phyloP scores from a whole-genome alignment of 2,797 vertebrate genomes.

The Macropodus opercularis region DNA sequence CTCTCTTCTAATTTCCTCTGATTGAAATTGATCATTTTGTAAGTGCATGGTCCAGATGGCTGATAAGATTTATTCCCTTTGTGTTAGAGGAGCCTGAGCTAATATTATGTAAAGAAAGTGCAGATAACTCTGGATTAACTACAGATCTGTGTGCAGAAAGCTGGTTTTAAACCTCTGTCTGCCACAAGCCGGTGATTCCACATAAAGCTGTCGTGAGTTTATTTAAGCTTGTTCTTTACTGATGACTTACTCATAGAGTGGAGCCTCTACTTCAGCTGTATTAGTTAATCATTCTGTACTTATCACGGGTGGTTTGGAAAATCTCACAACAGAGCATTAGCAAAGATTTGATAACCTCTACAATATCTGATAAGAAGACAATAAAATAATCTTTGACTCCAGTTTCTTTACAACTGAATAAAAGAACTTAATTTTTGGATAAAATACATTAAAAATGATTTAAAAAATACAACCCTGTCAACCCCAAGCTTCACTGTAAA shows the following conservation, averaged over 20 bases:
- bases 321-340: background rate
- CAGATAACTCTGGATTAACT: conserved; percentile 78
- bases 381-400: no score
- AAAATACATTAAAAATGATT: no score
- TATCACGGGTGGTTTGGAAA: background rate
- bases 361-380: background rate
- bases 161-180: conserved; percentile 69
- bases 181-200: conserved; percentile 53
- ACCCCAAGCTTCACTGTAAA: no score
- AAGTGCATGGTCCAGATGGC: conserved; percentile 83
- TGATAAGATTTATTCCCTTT: conserved; percentile 82
- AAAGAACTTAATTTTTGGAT: no score
- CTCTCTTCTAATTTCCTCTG: conserved; percentile 82
- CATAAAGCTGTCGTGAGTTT: conserved; percentile 47
- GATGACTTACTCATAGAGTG: conserved; percentile 10
- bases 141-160: conserved; percentile 68
- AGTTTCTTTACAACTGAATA: no score
- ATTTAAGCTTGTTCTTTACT: conserved; percentile 44
- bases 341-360: background rate
- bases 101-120: conserved; percentile 81
- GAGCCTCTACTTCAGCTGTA: conserved; percentile 8
- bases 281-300: conserved; percentile 4
- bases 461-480: no score
- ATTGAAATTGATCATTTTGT: conserved; percentile 87
- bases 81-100: conserved; percentile 72